Percentiles rank a stretch among this genome's conserved stretches.
phyloP scores from a whole-genome alignment of 2,888 invertebrate species.

The Saturnia pavonia region DNA sequence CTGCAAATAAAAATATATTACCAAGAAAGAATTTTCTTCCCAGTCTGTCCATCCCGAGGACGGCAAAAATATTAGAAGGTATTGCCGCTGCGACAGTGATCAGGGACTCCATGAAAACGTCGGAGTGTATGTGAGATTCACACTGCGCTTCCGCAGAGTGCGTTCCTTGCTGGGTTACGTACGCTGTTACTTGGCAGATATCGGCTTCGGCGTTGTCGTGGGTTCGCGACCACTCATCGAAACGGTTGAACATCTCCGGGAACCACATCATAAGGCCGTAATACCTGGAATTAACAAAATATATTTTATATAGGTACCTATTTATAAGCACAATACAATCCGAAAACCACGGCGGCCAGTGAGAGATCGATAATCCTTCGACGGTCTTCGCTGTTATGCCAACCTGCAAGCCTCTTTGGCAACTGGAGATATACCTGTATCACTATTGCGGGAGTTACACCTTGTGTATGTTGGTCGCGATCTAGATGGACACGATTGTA shows the following conservation, averaged over 20 bases:
- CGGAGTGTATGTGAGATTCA: conserved; percentile 87
- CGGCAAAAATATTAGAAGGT: conserved; percentile 92
- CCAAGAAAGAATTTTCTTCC: conserved; percentile 93
- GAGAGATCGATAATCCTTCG: too few relatives aligned
- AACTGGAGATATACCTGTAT: too few relatives aligned
- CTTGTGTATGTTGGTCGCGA: too few relatives aligned
- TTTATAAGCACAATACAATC: neutral
- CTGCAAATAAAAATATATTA: conserved; percentile 47
- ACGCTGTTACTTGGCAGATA: conserved; percentile 89
- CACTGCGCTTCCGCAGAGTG: conserved; percentile 83
- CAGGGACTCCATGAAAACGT: conserved; percentile 92
- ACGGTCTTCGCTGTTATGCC: too few relatives aligned
- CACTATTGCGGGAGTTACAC: too few relatives aligned
- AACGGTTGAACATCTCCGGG: conserved; percentile 95
- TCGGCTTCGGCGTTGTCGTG: conserved; percentile 85
- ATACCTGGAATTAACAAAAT: conserved; percentile 80
- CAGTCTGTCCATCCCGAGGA: conserved; percentile 91
- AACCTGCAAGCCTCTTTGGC: too few relatives aligned
- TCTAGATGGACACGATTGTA: too few relatives aligned
- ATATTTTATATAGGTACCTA: neutral
- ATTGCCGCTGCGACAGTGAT: conserved; percentile 93
- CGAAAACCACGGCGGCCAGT: too few relatives aligned
- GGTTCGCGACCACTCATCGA: conserved; percentile 88
- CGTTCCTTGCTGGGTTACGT: conserved; percentile 86
- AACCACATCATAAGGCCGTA: conserved; percentile 99